Evolutionary conservation across 2,797 vertebrate genomes (phyloP).

Genomic region (Lacerta bilineata): DNA sequence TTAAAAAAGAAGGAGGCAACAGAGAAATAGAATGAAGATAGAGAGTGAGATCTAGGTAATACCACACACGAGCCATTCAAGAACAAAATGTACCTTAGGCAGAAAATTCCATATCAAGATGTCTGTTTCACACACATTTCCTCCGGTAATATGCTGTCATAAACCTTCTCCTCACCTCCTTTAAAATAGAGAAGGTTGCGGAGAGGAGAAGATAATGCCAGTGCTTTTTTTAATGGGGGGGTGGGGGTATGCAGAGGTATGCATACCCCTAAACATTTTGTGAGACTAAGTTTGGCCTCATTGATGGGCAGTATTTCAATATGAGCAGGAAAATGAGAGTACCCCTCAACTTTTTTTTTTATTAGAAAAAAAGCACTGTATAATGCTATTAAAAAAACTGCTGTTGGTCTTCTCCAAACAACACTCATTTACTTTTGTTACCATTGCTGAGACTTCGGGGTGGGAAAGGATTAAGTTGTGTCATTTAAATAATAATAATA

Average conservation of each 20-base stretch:
- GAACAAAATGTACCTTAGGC: not conserved
- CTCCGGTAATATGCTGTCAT: not conserved
- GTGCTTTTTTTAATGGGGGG: too few relatives aligned
- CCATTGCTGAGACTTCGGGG: not conserved
- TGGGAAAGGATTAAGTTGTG: not conserved
- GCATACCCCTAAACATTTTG: too few relatives aligned
- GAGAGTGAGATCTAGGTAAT: not conserved
- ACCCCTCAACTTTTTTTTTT: too few relatives aligned
- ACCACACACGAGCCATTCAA: not conserved
- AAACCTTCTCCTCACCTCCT: not conserved
- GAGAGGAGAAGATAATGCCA: not conserved
- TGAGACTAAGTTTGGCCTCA: too few relatives aligned
- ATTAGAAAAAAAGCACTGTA: too few relatives aligned
- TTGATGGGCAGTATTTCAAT: too few relatives aligned
- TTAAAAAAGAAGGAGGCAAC: not conserved
- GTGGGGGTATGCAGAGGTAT: too few relatives aligned
- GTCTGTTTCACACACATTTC: not conserved
- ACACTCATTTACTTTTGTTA: not conserved
- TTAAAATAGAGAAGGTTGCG: not conserved
- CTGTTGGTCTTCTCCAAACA: not conserved
- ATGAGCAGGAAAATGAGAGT: too few relatives aligned
- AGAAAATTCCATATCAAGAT: conserved; percentile 1
- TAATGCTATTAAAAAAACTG: not conserved
- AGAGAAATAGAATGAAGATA: not conserved
- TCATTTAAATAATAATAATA: not conserved